Conservation (phyloP, 2,888 invertebrate genomes). For the Monoplex corrugatus region DNA sequence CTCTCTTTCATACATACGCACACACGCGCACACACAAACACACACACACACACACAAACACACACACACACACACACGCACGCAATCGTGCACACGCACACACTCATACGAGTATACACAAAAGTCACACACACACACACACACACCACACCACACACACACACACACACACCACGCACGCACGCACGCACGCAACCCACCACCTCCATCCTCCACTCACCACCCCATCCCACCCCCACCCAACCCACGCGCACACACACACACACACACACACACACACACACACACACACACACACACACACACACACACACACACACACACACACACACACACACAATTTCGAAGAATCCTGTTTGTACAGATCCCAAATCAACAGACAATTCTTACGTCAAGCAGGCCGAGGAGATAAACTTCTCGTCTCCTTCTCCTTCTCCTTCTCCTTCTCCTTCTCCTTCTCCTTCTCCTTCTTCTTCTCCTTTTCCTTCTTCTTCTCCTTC, state of each 20-base stretch:
- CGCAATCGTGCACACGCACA: conserved; percentile 27
- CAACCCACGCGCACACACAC: neutral
- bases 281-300: neutral
- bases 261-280: neutral
- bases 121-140: conserved; percentile 15
- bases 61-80: conserved; percentile 17
- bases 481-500: too few relatives aligned
- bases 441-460: too few relatives aligned
- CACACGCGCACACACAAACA: too few relatives aligned
- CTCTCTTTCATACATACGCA: conserved; percentile 40
- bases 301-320: neutral
- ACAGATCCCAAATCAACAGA: too few relatives aligned
- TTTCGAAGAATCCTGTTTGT: too few relatives aligned
- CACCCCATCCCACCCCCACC: neutral
- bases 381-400: too few relatives aligned
- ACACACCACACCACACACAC: conserved; percentile 10
- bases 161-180: conserved; percentile 9
- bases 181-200: neutral
- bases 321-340: too few relatives aligned
- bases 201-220: neutral
- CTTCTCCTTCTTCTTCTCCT: too few relatives aligned
- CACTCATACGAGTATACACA: neutral
- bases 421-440: too few relatives aligned
- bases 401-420: too few relatives aligned
- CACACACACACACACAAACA: neutral